These are phyloP conservation scores for Drosophila longiperda DNA, from an alignment of 2,888 invertebrate genomes.

Conservation along the genomic window DNA sequence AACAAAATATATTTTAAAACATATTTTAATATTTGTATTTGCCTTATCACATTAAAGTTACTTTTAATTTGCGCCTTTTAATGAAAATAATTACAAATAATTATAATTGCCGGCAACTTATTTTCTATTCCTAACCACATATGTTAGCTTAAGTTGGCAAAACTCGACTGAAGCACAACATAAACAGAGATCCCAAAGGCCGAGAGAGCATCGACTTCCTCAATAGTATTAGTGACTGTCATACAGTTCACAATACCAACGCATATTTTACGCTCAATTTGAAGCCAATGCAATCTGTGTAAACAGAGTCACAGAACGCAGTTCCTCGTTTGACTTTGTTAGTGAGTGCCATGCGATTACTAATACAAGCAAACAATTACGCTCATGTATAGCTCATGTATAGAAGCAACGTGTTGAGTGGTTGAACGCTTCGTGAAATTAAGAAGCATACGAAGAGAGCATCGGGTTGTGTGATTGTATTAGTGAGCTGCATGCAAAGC, in stretches of 20 bases:
- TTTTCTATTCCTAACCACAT: neutral
- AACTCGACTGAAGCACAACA: slow-evolving; percentile 22
- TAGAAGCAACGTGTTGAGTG: neutral
- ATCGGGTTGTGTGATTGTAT: slow-evolving; percentile 24
- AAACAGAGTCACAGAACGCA: slow-evolving; percentile 44
- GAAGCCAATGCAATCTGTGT: neutral
- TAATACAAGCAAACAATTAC: slow-evolving; percentile 14
- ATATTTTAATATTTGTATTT: neutral
- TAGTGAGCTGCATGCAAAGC: slow-evolving; percentile 20
- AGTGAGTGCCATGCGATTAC: slow-evolving; percentile 26
- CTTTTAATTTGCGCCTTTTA: neutral
- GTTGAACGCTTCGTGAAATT: slow-evolving; percentile 13
- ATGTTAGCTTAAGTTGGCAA: neutral
- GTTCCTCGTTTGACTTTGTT: slow-evolving; percentile 28
- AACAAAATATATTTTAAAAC: neutral
- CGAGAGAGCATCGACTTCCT: slow-evolving; percentile 24
- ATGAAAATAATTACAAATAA: neutral
- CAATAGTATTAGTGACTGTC: slow-evolving; percentile 31
- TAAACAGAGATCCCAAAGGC: slow-evolving; percentile 55
- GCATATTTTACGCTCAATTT: slow-evolving; percentile 15
- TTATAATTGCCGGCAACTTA: neutral
- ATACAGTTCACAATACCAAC: slow-evolving; percentile 14
- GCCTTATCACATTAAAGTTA: fast-evolving
- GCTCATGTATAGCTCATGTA: slow-evolving; percentile 22
- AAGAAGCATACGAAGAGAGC: slow-evolving; percentile 37